Conservation (phyloP, 2,888 invertebrate genomes). For the Brachyopa scutellaris region DNA sequence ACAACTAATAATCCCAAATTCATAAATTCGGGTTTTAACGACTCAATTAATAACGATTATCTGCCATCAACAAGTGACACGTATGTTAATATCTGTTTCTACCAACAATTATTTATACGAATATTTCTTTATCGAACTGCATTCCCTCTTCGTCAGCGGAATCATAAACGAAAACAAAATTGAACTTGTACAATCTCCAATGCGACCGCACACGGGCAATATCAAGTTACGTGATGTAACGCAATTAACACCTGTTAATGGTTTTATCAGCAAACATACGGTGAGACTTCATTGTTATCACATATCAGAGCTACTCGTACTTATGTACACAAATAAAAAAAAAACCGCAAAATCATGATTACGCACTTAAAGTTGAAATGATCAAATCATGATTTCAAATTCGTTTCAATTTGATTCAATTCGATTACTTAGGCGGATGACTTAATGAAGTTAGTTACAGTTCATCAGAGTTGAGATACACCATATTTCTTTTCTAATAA, state of each 20-base stretch:
- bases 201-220: too few relatives aligned
- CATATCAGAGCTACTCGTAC: background rate
- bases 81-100: too few relatives aligned
- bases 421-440: background rate
- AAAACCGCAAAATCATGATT: too few relatives aligned
- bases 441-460: background rate
- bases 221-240: constrained; percentile 12
- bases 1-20: background rate
- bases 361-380: too few relatives aligned
- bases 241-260: constrained; percentile 6
- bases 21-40: background rate
- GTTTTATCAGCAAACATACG: background rate
- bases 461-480: background rate
- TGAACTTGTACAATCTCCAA: too few relatives aligned
- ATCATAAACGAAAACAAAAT: too few relatives aligned
- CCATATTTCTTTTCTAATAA: too few relatives aligned
- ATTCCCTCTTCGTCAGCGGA: background rate
- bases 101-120: background rate
- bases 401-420: background rate
- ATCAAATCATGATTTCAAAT: too few relatives aligned
- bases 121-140: background rate
- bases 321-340: too few relatives aligned
- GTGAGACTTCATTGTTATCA: background rate
- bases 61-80: background rate
- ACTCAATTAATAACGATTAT: background rate